Conservation (phyloP, 2,888 invertebrate genomes). For the Saturnia japonica region DNA sequence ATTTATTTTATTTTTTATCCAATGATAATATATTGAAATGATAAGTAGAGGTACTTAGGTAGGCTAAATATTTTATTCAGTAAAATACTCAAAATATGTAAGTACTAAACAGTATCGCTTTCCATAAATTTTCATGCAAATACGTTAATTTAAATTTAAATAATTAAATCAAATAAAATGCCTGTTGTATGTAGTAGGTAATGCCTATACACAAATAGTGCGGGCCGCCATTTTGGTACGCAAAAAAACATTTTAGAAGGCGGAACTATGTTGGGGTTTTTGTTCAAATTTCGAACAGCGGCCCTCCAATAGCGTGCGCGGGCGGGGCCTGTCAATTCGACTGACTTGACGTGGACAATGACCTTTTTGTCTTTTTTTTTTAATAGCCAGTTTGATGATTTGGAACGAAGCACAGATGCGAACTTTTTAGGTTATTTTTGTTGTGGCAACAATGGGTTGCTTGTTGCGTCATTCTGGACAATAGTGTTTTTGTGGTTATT, state of each 20-base stretch:
- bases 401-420: conserved; percentile 18
- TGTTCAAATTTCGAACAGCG: conserved; percentile 77
- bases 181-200: conserved; percentile 46
- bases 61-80: too few species aligned
- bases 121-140: neutral
- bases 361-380: conserved; percentile 61
- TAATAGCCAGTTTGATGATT: conserved; percentile 37
- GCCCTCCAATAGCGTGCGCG: conserved; percentile 77
- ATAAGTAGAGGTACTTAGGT: too few species aligned
- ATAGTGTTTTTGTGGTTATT: neutral
- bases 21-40: too few species aligned
- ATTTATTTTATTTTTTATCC: too few species aligned
- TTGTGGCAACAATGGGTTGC: conserved; percentile 22
- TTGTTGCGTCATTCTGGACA: conserved; percentile 4
- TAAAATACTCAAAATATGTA: neutral
- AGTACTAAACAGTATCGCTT: too few species aligned
- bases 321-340: conserved; percentile 77
- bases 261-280: conserved; percentile 80
- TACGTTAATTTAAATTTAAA: neutral
- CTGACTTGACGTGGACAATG: conserved; percentile 78
- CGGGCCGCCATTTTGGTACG: conserved; percentile 75
- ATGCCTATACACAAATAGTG: conserved; percentile 71
- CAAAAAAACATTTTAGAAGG: conserved; percentile 80
- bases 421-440: conserved; percentile 25
- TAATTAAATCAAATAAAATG: conserved; percentile 35